Conservation (phyloP, 2,797 vertebrate species). For the Micromesistius poutassou region DNA sequence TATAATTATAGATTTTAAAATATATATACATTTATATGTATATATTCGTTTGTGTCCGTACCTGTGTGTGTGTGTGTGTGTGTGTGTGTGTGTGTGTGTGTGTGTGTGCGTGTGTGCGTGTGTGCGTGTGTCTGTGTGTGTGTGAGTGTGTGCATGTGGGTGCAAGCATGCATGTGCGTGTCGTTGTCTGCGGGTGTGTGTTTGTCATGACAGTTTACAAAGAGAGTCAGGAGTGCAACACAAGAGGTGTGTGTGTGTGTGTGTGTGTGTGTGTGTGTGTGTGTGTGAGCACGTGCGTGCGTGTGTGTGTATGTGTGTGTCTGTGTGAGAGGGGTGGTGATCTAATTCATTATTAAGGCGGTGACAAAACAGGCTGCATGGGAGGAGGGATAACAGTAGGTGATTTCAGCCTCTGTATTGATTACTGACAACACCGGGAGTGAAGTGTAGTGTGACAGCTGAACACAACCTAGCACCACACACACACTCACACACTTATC, state of each 20-base stretch:
- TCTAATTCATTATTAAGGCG: conserved; percentile 95
- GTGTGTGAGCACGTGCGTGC: neutral
- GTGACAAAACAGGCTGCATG: conserved; percentile 96
- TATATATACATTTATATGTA: too few relatives aligned
- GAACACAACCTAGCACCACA: conserved; percentile 79
- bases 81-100: neutral
- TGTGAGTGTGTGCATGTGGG: conserved; percentile 41
- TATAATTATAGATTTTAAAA: neutral
- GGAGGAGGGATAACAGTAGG: conserved; percentile 86
- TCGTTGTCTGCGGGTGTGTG: conserved; percentile 27
- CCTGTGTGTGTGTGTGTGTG: neutral
- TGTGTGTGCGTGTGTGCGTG: neutral
- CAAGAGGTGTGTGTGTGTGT: conserved; percentile 37
- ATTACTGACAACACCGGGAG: conserved; percentile 97
- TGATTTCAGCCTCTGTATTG: conserved; percentile 95
- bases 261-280: neutral
- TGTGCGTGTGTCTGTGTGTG: conserved; percentile 39
- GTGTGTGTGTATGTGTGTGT: neutral
- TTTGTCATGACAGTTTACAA: conserved; percentile 49
- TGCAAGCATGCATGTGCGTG: conserved; percentile 37
- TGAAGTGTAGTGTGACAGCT: conserved; percentile 89
- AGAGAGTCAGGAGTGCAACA: conserved; percentile 59
- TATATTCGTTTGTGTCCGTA: neutral
- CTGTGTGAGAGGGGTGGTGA: conserved; percentile 5
- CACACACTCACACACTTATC: conserved; percentile 41